These are phyloP conservation scores for Euura saliciscinereae DNA, from an alignment of 1,140 invertebrate genomes.

Conservation along the genomic window DNA sequence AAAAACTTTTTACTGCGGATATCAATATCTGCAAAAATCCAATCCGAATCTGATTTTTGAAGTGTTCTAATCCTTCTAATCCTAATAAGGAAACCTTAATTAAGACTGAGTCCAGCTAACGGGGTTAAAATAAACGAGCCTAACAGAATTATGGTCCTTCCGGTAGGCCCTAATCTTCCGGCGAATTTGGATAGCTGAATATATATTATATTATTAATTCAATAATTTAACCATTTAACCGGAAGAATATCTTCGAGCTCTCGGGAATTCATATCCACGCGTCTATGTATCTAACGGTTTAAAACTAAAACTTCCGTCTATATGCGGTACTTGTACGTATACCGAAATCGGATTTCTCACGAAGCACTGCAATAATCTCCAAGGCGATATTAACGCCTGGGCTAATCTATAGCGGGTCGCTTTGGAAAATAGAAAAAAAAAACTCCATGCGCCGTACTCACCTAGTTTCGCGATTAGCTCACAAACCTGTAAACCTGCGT, in stretches of 20 bases:
- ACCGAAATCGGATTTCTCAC: conserved; percentile 2
- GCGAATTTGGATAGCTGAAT: not conserved
- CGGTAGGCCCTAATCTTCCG: not conserved
- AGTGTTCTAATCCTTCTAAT: no score
- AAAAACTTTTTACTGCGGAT: no score
- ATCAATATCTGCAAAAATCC: no score
- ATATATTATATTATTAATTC: conserved; percentile 1
- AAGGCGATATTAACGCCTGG: not conserved
- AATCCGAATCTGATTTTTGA: no score
- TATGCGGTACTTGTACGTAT: not conserved
- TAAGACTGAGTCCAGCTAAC: not conserved
- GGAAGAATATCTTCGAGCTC: no score
- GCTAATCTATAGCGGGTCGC: not conserved
- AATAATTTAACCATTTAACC: not conserved
- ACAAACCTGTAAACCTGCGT: not conserved
- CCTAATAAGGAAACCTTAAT: not conserved
- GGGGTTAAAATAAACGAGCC: not conserved
- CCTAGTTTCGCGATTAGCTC: not conserved
- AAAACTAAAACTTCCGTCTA: no score
- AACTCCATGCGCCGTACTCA: no score
- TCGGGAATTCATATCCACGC: no score
- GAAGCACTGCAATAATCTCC: not conserved
- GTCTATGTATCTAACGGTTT: no score
- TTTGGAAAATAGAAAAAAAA: not conserved
- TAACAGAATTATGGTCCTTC: conserved; percentile 3